Conservation (phyloP, 2,888 invertebrate species). For the Andrena minutula region DNA sequence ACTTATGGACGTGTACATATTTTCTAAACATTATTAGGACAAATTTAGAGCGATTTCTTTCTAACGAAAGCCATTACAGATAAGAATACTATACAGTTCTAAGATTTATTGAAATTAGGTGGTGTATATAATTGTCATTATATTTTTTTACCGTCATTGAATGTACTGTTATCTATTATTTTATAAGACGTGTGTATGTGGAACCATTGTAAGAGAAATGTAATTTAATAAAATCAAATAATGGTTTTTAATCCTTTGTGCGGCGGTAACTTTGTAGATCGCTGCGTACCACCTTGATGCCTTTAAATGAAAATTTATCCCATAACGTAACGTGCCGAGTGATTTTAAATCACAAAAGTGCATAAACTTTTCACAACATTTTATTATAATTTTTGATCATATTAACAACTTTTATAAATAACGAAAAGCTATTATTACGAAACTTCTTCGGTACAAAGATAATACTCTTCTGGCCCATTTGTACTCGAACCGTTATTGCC, state of each 20-base stretch:
- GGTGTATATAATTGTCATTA: conserved; percentile 75
- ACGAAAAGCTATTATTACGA: conserved; percentile 47
- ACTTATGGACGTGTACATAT: conserved; percentile 64
- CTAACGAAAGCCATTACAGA: conserved; percentile 38
- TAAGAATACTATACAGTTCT: conserved; percentile 38
- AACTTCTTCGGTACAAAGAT: conserved; percentile 25
- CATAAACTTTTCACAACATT: conserved; percentile 37
- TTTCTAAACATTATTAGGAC: conserved; percentile 37
- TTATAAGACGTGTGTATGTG: conserved; percentile 73
- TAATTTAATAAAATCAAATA: conserved; percentile 75
- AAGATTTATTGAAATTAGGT: conserved; percentile 64
- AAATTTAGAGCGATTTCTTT: conserved; percentile 52
- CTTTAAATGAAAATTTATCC: background rate
- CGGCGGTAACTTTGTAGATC: background rate
- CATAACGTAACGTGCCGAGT: background rate
- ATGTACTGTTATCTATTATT: conserved; percentile 70
- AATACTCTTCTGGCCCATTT: conserved; percentile 28
- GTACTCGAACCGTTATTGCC: conserved; percentile 37
- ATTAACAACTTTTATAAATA: conserved; percentile 64
- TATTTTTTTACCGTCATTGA: conserved; percentile 74
- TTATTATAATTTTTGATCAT: conserved; percentile 58
- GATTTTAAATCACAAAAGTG: background rate
- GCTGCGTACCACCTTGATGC: background rate
- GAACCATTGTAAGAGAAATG: conserved; percentile 68
- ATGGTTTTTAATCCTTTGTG: conserved; percentile 44